Evolutionary conservation across 2,113 vertebrate species (phyloP).

Genomic region (Calidris pugnax): DNA sequence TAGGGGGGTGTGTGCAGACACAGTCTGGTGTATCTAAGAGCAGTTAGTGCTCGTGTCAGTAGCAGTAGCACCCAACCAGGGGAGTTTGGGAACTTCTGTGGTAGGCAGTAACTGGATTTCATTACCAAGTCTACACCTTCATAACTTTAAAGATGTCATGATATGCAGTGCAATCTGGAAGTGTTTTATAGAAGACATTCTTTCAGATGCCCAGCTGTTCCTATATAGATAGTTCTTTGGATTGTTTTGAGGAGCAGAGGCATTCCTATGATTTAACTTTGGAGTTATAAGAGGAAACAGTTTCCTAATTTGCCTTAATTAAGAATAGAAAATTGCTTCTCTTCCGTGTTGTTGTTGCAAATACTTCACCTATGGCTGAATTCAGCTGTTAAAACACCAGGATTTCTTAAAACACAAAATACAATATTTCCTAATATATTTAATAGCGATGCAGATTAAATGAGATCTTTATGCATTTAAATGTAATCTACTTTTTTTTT

Average conservation of each 20-base stretch:
- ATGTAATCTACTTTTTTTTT: neutral
- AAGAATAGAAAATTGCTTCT: neutral
- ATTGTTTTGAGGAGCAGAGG: neutral
- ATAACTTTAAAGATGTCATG: neutral
- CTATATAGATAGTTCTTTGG: neutral
- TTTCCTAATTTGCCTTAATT: neutral
- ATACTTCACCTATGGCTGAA: neutral
- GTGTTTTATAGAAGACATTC: neutral
- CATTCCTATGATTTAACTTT: neutral
- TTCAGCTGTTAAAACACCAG: neutral
- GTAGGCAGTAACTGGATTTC: neutral
- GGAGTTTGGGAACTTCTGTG: neutral
- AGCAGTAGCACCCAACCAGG: neutral
- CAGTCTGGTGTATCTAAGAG: neutral
- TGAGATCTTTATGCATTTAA: neutral
- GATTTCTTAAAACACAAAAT: neutral
- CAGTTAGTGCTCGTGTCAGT: neutral
- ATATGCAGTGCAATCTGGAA: neutral
- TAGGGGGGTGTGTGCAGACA: fast-evolving
- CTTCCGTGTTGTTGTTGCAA: neutral
- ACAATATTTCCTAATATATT: neutral
- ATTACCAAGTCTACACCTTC: neutral
- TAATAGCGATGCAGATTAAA: neutral
- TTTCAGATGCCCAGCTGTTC: neutral
- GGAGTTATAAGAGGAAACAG: neutral